Base-by-base conservation (phyloP, 2,797 vertebrate species). In the Pangasius krempfi region DNA sequence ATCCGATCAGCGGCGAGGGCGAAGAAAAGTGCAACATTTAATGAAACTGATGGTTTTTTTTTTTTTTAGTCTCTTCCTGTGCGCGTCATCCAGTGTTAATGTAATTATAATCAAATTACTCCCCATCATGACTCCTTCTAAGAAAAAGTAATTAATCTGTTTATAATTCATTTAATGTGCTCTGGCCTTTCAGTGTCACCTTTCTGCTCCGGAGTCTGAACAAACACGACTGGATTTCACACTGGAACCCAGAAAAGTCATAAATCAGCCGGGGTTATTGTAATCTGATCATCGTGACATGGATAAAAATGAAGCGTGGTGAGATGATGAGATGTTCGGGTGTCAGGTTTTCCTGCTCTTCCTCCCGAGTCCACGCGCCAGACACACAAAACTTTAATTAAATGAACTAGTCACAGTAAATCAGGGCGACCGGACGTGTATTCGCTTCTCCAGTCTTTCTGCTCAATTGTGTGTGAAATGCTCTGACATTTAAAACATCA, bases 101-200 rank as follows among this genome's bases (percentile, higher is more conserved):
- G 85, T 47, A 56, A 22, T 60, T 82, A 68, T 37, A 88, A 62
- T 52, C 47, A n/a, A 40, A 72, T 33, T 68, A 27, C 37, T 75
- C 62, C 52, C 37, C 52, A 37, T 58, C 52, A 80, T 37, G 18
- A 37, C 18, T 80, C 9, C 30, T 56, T 80, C 30, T 79, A 79
- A 62, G 64, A 86, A 88, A 88, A 75, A 73, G 52, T 66, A 70
- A 89, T 20, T 83, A 58, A 62, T 79, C 27, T 20, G 86, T 87
- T 72, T 88, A 68, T 80, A 70, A 73, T 91, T 87, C 25, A 75
- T 81, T 86, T 81, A 88, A 25, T 64, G 37, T 8, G 60, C n/a
- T 86, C 40, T 75, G 76, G 56, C 84, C 64, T 62, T 64, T 66
- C n/a, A 18, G 73, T 84, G 79, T 64, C 89, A 89, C 79, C 54